These are phyloP conservation scores for Prunella fulvescens DNA, from an alignment of 2,113 vertebrate genomes.

Conservation along the genomic window DNA sequence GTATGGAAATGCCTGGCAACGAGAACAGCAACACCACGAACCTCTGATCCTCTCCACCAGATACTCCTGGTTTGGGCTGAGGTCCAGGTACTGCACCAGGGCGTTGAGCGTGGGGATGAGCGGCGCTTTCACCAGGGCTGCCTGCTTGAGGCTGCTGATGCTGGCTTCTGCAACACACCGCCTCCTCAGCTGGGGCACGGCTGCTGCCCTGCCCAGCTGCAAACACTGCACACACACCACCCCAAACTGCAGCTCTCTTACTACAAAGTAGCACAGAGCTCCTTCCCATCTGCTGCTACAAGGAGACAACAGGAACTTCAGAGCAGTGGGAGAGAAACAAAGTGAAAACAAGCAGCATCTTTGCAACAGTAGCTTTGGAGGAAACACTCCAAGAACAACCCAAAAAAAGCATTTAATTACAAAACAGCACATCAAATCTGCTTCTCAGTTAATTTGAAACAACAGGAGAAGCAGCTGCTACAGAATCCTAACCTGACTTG, in stretches of 20 bases:
- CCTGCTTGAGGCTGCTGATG: conserved; percentile 93
- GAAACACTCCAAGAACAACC: neutral
- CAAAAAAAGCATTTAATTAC: rapidly evolving
- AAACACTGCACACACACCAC: too few relatives aligned
- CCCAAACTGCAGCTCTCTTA: rapidly evolving
- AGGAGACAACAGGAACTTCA: neutral
- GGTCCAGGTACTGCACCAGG: conserved; percentile 92
- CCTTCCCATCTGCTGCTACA: too few relatives aligned
- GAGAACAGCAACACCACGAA: neutral
- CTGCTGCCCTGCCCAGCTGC: too few relatives aligned
- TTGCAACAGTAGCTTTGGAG: neutral
- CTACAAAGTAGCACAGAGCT: rapidly evolving
- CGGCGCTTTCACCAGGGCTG: conserved; percentile 88
- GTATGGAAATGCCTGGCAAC: rapidly evolving
- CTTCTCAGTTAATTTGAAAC: too few relatives aligned
- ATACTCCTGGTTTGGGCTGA: conserved; percentile 94
- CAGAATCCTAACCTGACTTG: rapidly evolving
- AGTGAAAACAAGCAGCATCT: rapidly evolving
- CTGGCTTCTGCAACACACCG: conserved; percentile 81
- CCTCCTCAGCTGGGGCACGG: neutral
- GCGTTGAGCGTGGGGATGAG: conserved; percentile 88
- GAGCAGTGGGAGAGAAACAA: neutral
- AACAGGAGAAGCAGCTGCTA: neutral
- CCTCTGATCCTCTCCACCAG: conserved; percentile 92
- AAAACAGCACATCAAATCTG: rapidly evolving